Percentiles rank a stretch among this genome's conserved stretches.
Conservation (phyloP, 2,888 invertebrate species). For the Abrostola triplasia region DNA sequence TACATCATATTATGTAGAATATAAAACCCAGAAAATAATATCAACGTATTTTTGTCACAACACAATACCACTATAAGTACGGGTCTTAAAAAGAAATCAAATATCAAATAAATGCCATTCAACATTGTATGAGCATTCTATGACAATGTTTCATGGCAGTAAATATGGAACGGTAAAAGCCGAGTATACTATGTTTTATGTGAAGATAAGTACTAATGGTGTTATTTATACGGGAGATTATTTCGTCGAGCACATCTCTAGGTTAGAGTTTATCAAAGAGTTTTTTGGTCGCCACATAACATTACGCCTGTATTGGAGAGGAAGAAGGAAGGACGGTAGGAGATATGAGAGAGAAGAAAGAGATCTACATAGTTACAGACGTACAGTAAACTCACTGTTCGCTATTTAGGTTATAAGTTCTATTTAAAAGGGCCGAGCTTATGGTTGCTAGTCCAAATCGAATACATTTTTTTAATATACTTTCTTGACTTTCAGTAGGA, state of each 20-base stretch:
- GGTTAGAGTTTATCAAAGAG: background rate
- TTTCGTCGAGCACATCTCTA: conserved; percentile 9
- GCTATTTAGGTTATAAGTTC: no score
- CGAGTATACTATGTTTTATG: conserved; percentile 67
- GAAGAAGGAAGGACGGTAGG: no score
- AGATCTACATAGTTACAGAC: no score
- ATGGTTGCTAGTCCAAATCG: no score
- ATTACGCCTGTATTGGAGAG: no score
- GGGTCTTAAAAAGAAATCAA: conserved; percentile 28
- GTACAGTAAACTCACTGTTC: no score
- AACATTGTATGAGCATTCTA: conserved; percentile 61
- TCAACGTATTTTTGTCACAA: background rate
- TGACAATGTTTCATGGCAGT: conserved; percentile 60
- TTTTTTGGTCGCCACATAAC: background rate
- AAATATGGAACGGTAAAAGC: conserved; percentile 66
- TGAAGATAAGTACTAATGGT: conserved; percentile 57
- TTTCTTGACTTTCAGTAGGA: no score
- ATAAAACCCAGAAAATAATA: background rate
- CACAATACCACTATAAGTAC: background rate
- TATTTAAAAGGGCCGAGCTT: no score
- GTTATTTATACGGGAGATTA: conserved; percentile 31
- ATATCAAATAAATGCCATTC: conserved; percentile 48
- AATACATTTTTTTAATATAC: no score
- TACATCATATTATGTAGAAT: background rate
- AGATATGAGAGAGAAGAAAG: no score